phyloP scores from a whole-genome alignment of 2,797 vertebrate species.

The Crocidura indochinensis region DNA sequence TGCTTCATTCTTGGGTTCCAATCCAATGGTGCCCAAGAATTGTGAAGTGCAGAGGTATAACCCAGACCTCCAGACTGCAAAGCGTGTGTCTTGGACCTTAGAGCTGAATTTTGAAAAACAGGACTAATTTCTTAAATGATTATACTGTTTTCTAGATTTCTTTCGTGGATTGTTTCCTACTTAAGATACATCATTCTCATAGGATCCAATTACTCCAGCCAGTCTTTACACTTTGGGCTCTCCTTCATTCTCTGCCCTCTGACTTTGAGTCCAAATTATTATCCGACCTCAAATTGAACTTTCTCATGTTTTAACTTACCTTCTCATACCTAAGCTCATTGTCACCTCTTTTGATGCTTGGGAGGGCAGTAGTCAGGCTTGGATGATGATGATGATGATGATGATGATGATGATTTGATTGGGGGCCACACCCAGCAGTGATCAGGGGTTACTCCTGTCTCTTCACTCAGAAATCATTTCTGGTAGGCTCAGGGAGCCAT shows the following conservation, averaged over 20 bases:
- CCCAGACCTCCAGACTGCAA: too few relatives aligned
- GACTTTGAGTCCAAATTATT: not conserved
- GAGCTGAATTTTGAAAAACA: constrained; percentile 1
- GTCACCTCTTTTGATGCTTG: too few relatives aligned
- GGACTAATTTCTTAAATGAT: constrained; percentile 29
- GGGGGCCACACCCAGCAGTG: too few relatives aligned
- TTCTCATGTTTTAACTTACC: not conserved
- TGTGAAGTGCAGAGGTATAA: too few relatives aligned
- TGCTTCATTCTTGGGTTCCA: not conserved
- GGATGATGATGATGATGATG: too few relatives aligned
- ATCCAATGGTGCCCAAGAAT: too few relatives aligned
- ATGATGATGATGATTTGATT: too few relatives aligned
- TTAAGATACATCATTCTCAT: constrained; percentile 4
- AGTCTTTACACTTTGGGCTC: constrained; percentile 3
- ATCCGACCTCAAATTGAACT: not conserved
- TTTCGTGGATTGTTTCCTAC: constrained; percentile 25
- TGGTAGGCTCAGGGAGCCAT: too few relatives aligned
- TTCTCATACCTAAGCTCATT: not conserved
- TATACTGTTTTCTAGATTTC: constrained; percentile 11
- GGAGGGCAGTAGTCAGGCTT: too few relatives aligned
- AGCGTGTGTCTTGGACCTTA: too few relatives aligned
- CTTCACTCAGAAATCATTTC: too few relatives aligned
- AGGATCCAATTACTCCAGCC: constrained; percentile 18
- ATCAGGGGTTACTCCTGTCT: too few relatives aligned
- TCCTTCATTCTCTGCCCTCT: not conserved